Percentiles rank a stretch among this genome's conserved stretches.
Conservation (phyloP, 2,888 invertebrate species). For the Cephus sareptanus region DNA sequence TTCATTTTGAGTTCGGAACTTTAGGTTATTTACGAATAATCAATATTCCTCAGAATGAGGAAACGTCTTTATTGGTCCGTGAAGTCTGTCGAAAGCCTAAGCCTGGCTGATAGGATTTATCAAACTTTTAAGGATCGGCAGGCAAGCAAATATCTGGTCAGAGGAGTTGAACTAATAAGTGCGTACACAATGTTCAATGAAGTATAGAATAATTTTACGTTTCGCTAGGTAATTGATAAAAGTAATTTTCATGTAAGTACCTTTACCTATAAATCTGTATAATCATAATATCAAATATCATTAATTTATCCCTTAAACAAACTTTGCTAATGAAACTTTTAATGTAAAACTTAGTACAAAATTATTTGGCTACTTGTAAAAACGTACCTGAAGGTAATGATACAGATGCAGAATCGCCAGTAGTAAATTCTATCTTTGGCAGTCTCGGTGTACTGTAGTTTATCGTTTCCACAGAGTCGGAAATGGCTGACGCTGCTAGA, state of each 20-base stretch:
- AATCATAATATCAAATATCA: background rate
- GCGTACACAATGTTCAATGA: background rate
- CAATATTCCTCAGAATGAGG: background rate
- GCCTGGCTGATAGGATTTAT: background rate
- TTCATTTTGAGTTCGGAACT: background rate
- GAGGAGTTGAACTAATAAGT: background rate
- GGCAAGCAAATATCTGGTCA: background rate
- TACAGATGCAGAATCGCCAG: background rate
- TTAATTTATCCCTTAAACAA: too few relatives aligned
- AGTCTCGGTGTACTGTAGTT: constrained; percentile 35
- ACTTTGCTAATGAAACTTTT: background rate
- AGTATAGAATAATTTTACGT: background rate
- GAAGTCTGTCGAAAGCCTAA: background rate
- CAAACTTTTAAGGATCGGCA: background rate
- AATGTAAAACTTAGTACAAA: background rate
- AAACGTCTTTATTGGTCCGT: background rate
- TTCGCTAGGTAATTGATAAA: background rate
- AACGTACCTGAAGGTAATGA: background rate
- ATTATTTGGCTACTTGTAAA: background rate
- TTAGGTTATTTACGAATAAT: background rate
- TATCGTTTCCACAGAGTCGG: constrained; percentile 36
- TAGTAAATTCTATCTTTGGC: constrained; percentile 35
- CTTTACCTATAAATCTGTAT: background rate
- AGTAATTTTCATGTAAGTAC: background rate
- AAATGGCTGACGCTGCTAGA: constrained; percentile 33